These are phyloP conservation scores for Drosophila sp. DNA, from an alignment of 1,140 invertebrate species.

Conservation along the genomic window DNA sequence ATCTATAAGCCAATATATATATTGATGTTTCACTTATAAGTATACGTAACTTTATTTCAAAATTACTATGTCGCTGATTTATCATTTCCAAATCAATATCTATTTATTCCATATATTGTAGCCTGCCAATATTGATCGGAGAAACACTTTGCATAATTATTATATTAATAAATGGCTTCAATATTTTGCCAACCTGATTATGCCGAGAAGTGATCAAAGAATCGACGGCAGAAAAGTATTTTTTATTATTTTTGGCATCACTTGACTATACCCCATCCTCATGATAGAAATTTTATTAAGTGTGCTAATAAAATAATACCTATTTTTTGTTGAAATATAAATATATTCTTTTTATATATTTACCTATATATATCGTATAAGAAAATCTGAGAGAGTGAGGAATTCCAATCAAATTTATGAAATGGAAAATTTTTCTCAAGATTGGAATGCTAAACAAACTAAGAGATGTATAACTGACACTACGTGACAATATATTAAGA, in stretches of 20 bases:
- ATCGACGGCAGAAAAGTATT: slow-evolving; percentile 24
- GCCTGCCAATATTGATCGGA: slow-evolving; percentile 39
- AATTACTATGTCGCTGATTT: too few species aligned
- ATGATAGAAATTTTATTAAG: slow-evolving; percentile 36
- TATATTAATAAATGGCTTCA: slow-evolving; percentile 36
- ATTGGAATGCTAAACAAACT: slow-evolving; percentile 1
- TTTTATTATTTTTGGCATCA: slow-evolving; percentile 59
- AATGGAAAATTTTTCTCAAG: slow-evolving; percentile 37
- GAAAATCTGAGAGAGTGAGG: neutral
- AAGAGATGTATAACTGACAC: neutral
- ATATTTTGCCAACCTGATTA: slow-evolving; percentile 22
- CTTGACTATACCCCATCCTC: slow-evolving; percentile 15
- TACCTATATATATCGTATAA: neutral
- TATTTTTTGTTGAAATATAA: slow-evolving; percentile 17
- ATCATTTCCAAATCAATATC: neutral
- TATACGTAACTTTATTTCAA: too few species aligned
- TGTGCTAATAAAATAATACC: slow-evolving; percentile 40
- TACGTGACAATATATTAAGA: slow-evolving; percentile 12
- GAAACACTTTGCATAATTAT: slow-evolving; percentile 2
- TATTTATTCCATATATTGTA: neutral
- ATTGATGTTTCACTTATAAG: too few species aligned
- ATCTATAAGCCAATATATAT: neutral
- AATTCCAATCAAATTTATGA: slow-evolving; percentile 43
- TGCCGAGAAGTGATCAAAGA: slow-evolving; percentile 8
- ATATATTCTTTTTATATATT: slow-evolving; percentile 12